Conservation (phyloP, 2,113 vertebrate species). For the Xyliphius kryptos region DNA sequence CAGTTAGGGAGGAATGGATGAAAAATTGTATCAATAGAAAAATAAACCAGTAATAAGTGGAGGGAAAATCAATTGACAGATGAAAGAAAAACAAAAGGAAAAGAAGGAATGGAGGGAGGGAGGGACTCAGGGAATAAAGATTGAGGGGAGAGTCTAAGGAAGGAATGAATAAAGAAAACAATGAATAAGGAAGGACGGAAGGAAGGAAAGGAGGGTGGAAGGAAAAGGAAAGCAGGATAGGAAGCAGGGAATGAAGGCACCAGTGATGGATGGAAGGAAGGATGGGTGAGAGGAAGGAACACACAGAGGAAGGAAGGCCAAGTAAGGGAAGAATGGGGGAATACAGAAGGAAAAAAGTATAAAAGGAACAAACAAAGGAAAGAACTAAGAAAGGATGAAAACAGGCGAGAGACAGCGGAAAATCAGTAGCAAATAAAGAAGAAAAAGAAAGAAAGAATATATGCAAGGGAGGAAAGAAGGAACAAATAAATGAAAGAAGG, state of each 20-base stretch:
- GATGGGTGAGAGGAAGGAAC: background rate
- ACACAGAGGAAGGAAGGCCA: background rate
- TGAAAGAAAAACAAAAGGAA: background rate
- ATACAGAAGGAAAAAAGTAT: no score
- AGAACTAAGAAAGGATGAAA: slow-evolving; percentile 5
- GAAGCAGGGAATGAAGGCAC: background rate
- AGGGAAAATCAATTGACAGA: no score
- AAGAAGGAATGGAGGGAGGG: background rate
- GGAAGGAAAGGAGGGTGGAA: background rate
- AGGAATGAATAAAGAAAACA: background rate
- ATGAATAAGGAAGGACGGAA: slow-evolving; percentile 22
- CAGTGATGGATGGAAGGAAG: background rate
- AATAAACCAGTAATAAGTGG: no score
- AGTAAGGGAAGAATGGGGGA: no score
- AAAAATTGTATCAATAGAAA: no score
- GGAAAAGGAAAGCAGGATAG: background rate
- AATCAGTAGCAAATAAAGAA: no score
- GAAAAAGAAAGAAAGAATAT: no score
- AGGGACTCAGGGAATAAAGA: background rate
- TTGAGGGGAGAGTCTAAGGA: background rate
- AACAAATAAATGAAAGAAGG: no score
- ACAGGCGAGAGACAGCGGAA: no score
- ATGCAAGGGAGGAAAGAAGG: no score
- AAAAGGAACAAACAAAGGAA: background rate
- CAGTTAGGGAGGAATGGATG: background rate